A percentile compares a stretch with the other conserved stretches of the same genome.
Evolutionary conservation across 2,888 invertebrate genomes (phyloP).

Genomic region (Mesochorus sp.): DNA sequence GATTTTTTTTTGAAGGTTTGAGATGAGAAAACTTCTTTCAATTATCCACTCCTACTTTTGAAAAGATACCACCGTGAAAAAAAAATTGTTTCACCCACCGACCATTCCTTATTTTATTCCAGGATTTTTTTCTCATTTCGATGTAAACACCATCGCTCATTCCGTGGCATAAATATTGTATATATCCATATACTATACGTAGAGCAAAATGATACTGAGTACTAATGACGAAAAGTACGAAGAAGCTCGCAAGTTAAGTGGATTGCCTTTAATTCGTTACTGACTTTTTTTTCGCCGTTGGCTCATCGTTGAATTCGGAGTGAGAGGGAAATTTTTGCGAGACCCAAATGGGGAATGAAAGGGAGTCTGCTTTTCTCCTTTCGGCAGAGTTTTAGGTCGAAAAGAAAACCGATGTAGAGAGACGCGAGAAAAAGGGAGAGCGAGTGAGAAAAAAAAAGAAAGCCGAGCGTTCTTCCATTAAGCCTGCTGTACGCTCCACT

Average conservation of each 20-base stretch:
- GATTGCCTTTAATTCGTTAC: slow-evolving; percentile 52
- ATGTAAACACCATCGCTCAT: slow-evolving; percentile 31
- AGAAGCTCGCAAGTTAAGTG: slow-evolving; percentile 34
- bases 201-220: neutral
- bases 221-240: slow-evolving; percentile 9
- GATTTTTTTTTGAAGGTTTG: too few relatives aligned
- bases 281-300: slow-evolving; percentile 28
- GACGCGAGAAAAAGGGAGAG: neutral
- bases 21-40: neutral
- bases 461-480: slow-evolving; percentile 35
- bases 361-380: slow-evolving; percentile 4
- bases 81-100: neutral
- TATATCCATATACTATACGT: neutral
- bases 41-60: neutral
- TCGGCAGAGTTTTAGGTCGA: slow-evolving; percentile 9
- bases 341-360: neutral
- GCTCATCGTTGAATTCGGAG: slow-evolving; percentile 28
- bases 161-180: neutral
- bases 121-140: neutral
- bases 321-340: slow-evolving; percentile 10
- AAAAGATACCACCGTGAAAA: neutral
- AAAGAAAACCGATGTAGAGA: slow-evolving; percentile 15
- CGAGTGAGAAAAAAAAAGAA: neutral
- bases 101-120: neutral
- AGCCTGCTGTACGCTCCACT: slow-evolving; percentile 46